Base-by-base conservation (phyloP, 2,113 vertebrate genomes). In the Pelecanoides urinatrix region DNA sequence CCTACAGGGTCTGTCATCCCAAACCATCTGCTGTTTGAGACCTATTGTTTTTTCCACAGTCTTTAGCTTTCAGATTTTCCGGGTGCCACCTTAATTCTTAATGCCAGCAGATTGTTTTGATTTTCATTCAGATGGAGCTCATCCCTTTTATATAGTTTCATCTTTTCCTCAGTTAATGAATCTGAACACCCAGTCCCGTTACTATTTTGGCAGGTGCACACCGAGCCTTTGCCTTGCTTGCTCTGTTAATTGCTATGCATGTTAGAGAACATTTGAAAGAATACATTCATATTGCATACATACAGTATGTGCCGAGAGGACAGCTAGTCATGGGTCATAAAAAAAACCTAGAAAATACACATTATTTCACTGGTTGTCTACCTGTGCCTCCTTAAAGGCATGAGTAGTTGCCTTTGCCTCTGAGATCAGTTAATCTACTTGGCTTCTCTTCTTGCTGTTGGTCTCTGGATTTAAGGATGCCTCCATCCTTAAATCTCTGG, bases 131-230 rank as follows among this genome's bases (percentile, higher is more conserved):
- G 30, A 34, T 58, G 44, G 27, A 81, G 42, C 25, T 84, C 26
- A 47, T 47, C 32, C 13, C 16, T 92, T 58, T 45, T 81, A 1
- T 53, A 10, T 19, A 53, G 16, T 71, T 74, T 74, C 13, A 40
- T 88, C 38, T 38, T 87, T 88, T 84, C 49, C 45, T 53, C 62
- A 50, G 4, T 45, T 90, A 49, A 74, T 42, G 13, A 53, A 50
- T 63, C 53, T 3, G 0, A 63, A 42, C 4, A 42, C 30, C 16
- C 45, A 9, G 25, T 73, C 6, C 1, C 11, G 0, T 72, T 59
- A 22, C n/a, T 74, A 0, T 90, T 90, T 92, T 90, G 70, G 23
- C 55, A 92, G 55, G 8, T 58, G 23, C 34, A 49, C 10, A 9
- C 23, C n/a, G 32, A 65, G 20, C 29, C 12, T 61, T 65, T 94